Evolutionary conservation across 2,888 invertebrate species (phyloP), one percentile per base, ranked within the genome.

Genomic region (Lepidochrysops patricia): DNA sequence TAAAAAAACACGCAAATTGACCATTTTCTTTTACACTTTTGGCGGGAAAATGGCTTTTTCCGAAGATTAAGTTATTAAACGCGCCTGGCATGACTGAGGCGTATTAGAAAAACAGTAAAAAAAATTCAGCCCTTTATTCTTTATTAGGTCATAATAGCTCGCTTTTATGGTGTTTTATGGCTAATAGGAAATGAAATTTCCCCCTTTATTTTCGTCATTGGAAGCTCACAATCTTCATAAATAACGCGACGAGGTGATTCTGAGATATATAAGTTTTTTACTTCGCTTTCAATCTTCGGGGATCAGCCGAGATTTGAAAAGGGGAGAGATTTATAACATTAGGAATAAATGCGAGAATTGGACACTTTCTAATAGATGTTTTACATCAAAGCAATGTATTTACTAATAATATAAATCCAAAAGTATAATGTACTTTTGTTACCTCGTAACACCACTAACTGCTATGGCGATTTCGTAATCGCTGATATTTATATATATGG

Each of bases 51-150:
- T 19, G 43, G 19, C 4, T 43, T 43, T 43, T 77, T 78, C 77
- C 77, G 73, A 75, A 79, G 80, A 77, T 64, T 61, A 72, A 79
- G 75, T 69, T 68, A 76, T 81, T 80, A 79, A 74, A 76, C 80
- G 82, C 80, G 78, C 72, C 72, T 84, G 66, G 81, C 84, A 83
- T 84, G 84, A 75, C 79, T 76, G 49, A 57, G 58, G 71, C 63
- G 58, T 73, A 78, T 82, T 82, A 64, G 43, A 43, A 43, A 43
- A 43, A 43, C 37, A 43, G 37, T 43, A 19, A 43, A 43, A 43
- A 43, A 43, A 19, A 43, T 43, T 19, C 12, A 43, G 43, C 23
- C 43, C 43, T 43, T 43, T 43, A 43, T 43, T 43, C 43, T 43
- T 43, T 43, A 43, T 43, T 19, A 43, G 43, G 43, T 43, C 43